A percentile compares a stretch with the other conserved stretches of the same genome.
phyloP scores from a whole-genome alignment of 2,888 invertebrate genomes.

The Sphaeridia pumilis region DNA sequence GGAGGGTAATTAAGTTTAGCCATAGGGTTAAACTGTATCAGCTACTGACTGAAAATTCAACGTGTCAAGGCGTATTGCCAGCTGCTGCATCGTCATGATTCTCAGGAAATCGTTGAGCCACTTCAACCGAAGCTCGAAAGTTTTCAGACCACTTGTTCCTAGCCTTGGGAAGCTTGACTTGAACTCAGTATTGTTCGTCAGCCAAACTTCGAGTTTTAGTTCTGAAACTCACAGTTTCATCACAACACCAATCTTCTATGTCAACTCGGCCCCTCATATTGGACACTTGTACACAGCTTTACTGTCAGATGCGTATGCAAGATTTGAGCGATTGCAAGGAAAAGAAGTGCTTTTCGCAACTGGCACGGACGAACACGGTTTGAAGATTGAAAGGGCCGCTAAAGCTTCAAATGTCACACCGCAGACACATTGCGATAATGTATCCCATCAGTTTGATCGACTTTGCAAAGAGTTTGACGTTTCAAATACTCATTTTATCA shows the following conservation, averaged over 20 bases:
- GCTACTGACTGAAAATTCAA: no score
- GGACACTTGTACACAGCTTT: constrained; percentile 87
- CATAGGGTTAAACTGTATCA: no score
- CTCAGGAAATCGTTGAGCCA: no score
- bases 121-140: no score
- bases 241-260: constrained; percentile 92
- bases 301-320: constrained; percentile 74
- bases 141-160: no score
- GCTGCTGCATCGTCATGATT: no score
- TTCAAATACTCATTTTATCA: constrained; percentile 64
- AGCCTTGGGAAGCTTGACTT: no score
- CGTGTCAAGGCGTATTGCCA: no score
- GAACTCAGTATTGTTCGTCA: no score
- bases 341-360: constrained; percentile 51
- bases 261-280: constrained; percentile 92
- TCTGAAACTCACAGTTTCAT: no score
- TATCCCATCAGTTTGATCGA: constrained; percentile 57
- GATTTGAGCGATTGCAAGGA: constrained; percentile 59
- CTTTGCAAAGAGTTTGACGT: constrained; percentile 57
- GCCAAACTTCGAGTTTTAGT: no score
- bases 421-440: constrained; percentile 55
- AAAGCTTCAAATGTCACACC: constrained; percentile 26
- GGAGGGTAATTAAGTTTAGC: no score
- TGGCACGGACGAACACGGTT: constrained; percentile 96
- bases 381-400: constrained; percentile 50